phyloP scores from a whole-genome alignment of 2,113 vertebrate genomes.

The Megalops atlanticus region DNA sequence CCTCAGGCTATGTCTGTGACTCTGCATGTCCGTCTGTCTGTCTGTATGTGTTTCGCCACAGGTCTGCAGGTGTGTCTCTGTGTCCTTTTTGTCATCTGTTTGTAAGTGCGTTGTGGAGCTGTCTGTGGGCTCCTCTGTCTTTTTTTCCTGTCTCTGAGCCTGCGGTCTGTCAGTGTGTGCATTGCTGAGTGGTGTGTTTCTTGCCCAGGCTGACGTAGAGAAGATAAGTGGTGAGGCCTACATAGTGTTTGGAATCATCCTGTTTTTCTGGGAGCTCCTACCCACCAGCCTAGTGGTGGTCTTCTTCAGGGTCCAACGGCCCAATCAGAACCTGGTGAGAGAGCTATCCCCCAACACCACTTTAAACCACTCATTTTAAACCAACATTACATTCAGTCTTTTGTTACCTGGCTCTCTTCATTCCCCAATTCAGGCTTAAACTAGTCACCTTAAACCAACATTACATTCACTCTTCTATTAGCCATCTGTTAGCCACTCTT shows the following conservation, averaged over 20 bases:
- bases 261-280: constrained; percentile 94
- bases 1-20: neutral
- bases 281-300: constrained; percentile 87
- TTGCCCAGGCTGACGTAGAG: constrained; percentile 73
- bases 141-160: neutral
- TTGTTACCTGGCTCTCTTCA: neutral
- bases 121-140: neutral
- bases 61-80: neutral
- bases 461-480: neutral
- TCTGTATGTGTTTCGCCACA: neutral
- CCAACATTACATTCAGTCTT: too few relatives aligned
- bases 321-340: constrained; percentile 90
- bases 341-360: neutral
- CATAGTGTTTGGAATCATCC: constrained; percentile 86
- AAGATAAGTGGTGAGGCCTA: constrained; percentile 82
- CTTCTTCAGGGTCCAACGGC: constrained; percentile 91
- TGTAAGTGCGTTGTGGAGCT: too few relatives aligned
- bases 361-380: neutral
- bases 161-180: constrained; percentile 19
- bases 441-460: neutral
- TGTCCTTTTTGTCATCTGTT: neutral
- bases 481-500: too few relatives aligned
- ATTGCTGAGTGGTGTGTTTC: constrained; percentile 33
- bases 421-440: neutral
- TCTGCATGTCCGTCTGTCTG: constrained; percentile 26